Conservation (phyloP, 2,888 invertebrate species). For the Melipona bicolor region DNA sequence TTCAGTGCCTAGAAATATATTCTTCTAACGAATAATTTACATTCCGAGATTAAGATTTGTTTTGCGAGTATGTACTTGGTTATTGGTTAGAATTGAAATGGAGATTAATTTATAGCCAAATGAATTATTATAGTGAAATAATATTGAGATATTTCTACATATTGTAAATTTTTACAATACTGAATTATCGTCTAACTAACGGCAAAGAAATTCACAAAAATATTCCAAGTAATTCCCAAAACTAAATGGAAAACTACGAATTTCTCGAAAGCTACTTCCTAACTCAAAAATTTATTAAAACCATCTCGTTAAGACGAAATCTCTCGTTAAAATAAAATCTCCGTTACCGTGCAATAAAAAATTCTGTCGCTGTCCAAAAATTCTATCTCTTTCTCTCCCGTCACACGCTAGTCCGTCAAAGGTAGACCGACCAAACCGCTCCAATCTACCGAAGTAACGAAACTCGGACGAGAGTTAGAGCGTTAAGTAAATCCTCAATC, state of each 20-base stretch:
- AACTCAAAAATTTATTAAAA: too few species aligned
- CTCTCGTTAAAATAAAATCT: too few species aligned
- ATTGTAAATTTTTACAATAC: too few species aligned
- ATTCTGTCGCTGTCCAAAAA: background rate
- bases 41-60: background rate
- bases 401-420: background rate
- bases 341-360: too few species aligned
- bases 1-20: background rate
- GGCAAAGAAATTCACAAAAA: too few species aligned
- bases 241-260: too few species aligned
- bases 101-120: background rate
- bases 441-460: background rate
- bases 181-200: too few species aligned
- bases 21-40: background rate
- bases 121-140: too few species aligned
- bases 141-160: too few species aligned
- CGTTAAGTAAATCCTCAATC: slow-evolving; percentile 44
- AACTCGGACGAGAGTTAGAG: background rate
- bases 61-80: background rate
- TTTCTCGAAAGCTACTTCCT: too few species aligned
- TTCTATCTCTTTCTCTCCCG: background rate
- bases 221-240: too few species aligned
- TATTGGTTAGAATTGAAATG: background rate
- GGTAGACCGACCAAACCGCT: background rate
- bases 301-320: too few species aligned